Percentiles rank a stretch among this genome's conserved stretches.
Evolutionary conservation across 2,797 vertebrate species (phyloP).

Genomic region (Acrossocheilus fasciatus): DNA sequence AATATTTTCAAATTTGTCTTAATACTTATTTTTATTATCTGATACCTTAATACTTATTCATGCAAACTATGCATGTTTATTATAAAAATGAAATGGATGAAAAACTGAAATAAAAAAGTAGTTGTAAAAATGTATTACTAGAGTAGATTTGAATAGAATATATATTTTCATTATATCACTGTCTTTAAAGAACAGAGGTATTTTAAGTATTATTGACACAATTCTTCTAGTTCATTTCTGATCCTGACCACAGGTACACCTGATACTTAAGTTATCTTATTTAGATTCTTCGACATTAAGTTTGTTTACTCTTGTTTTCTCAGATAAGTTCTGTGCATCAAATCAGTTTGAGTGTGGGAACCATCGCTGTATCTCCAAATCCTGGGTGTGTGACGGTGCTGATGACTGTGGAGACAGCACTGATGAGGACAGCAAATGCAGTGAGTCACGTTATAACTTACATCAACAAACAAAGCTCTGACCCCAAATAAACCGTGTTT

Average conservation of each 20-base stretch:
- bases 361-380: slow-evolving; percentile 94
- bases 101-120: not conserved
- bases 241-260: not conserved
- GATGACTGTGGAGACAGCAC: slow-evolving; percentile 94
- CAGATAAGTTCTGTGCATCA: slow-evolving; percentile 94
- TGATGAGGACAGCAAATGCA: slow-evolving; percentile 90
- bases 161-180: not conserved
- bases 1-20: not conserved
- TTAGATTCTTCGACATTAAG: not conserved
- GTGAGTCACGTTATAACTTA: slow-evolving; percentile 75
- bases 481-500: not conserved
- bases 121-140: too few relatives aligned
- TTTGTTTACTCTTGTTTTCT: slow-evolving; percentile 8
- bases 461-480: slow-evolving; percentile 21
- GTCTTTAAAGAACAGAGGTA: not conserved
- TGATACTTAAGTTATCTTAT: not conserved
- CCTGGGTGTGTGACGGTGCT: slow-evolving; percentile 95
- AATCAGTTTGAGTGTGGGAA: slow-evolving; percentile 95
- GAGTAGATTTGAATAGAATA: not conserved
- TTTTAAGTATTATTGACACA: not conserved
- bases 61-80: not conserved
- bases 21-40: not conserved
- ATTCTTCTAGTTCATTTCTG: not conserved
- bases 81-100: not conserved
- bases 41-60: not conserved